These are phyloP conservation scores for Nycticryphes semicollaris DNA, from an alignment of 2,113 vertebrate species.

Conservation along the genomic window DNA sequence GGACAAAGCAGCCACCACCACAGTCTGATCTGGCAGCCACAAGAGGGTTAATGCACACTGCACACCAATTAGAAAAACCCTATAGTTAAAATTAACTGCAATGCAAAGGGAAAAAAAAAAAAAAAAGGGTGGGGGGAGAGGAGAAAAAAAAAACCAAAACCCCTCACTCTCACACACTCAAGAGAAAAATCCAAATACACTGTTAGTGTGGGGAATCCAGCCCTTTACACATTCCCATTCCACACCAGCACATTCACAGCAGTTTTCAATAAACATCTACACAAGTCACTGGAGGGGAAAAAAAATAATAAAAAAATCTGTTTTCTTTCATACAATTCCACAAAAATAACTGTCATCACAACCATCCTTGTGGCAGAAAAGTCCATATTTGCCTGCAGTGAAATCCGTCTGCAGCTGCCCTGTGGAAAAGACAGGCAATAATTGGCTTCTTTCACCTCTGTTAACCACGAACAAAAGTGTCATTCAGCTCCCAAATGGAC, in stretches of 20 bases:
- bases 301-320: slow-evolving; percentile 15
- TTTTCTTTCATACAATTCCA: slow-evolving; percentile 72
- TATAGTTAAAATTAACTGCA: not conserved
- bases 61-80: not conserved
- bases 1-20: not conserved
- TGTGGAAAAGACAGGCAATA: slow-evolving; percentile 82
- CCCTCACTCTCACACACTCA: not conserved
- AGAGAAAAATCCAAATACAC: not conserved
- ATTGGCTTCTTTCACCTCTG: slow-evolving; percentile 97
- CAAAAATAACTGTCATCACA: slow-evolving; percentile 79
- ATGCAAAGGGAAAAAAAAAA: not conserved
- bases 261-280: slow-evolving; percentile 61
- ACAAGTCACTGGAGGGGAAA: slow-evolving; percentile 55
- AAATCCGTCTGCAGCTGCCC: slow-evolving; percentile 82
- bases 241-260: slow-evolving; percentile 11
- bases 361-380: slow-evolving; percentile 70
- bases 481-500: slow-evolving; percentile 89
- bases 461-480: slow-evolving; percentile 96
- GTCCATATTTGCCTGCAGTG: slow-evolving; percentile 79
- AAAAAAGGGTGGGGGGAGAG: not conserved
- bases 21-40: not conserved
- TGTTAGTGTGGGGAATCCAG: not conserved
- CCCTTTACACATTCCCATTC: not conserved
- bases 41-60: not conserved
- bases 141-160: not conserved